Percentiles rank a stretch among this genome's conserved stretches.
phyloP scores from a whole-genome alignment of 1,140 invertebrate species.

The Harlomillsia oculata region DNA sequence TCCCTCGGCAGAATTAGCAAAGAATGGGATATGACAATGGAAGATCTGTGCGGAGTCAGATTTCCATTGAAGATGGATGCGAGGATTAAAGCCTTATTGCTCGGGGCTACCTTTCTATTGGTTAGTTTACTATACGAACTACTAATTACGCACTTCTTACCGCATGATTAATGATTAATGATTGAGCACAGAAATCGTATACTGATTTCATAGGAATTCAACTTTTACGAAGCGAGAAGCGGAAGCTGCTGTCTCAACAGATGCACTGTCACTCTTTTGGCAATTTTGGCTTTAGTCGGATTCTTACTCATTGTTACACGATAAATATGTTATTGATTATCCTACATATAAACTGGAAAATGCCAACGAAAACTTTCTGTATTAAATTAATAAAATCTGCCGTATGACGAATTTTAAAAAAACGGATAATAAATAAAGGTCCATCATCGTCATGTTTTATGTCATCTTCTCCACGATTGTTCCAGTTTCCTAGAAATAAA shows the following conservation, averaged over 20 bases:
- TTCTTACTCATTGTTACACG: conserved; percentile 11
- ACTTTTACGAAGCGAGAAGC: conserved; percentile 17
- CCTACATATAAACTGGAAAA: too few species aligned
- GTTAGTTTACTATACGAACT: conserved; percentile 10
- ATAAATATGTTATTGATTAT: too few species aligned
- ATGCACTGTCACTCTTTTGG: conserved; percentile 14
- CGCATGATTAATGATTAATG: neutral
- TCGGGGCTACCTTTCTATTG: conserved; percentile 22
- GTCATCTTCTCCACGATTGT: too few species aligned
- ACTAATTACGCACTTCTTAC: neutral
- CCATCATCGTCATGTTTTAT: too few species aligned
- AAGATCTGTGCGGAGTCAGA: conserved; percentile 24
- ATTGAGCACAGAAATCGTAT: neutral
- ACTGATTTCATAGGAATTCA: conserved; percentile 13
- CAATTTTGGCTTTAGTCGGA: conserved; percentile 8
- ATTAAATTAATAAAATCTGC: too few species aligned
- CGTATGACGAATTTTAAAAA: too few species aligned
- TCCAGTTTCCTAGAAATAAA: too few species aligned
- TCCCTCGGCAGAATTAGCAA: conserved; percentile 10
- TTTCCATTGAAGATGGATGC: conserved; percentile 21
- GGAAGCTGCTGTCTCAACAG: conserved; percentile 14
- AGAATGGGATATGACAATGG: conserved; percentile 12
- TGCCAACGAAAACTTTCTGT: too few species aligned
- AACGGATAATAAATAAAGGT: too few species aligned
- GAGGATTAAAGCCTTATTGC: conserved; percentile 15